Evolutionary conservation across 2,888 invertebrate species (phyloP), one percentile per base, ranked within the genome.

Genomic region (Eupithecia centaureata): DNA sequence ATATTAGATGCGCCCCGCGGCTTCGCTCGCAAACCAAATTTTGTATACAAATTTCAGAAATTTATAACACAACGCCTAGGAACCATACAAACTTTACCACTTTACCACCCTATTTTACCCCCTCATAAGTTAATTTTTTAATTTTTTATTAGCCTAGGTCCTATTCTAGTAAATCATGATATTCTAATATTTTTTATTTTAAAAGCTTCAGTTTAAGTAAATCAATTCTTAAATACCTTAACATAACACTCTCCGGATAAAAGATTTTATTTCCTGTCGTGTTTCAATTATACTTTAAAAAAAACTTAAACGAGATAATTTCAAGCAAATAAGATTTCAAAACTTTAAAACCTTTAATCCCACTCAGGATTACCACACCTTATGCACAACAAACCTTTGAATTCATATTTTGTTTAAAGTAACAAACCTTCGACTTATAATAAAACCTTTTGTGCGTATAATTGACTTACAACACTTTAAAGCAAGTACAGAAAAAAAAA

Each of bases 371-470:
- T 86, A 87, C 73, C 58, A 81, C 86, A 86, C 86, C 82, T 84
- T 79, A 73, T 67, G 68, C 70, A 79, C 88, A 88, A 87, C 82
- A 84, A 70, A 74, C 79, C 32, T 32, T 28, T 64, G 80, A 86
- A 22, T 2, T 42, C n/a, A 8, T 18, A 18, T 47, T 22, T 22
- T 12, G 47, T 47, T 47, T 22, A 12, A 42, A 47, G 47, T 47
- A 22, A 47, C 47, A 22, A 56, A 56, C 54, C 30, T 4, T 28
- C 54, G 28, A 56, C 54, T 18, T n/a, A 56, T 12, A 30, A 30
- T 82, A 76, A 67, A 80, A 67, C 66, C 87, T 85, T 85, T 90
- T 90, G 86, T 88, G 65, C 57, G 47, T 52, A 64, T 86, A 87
- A 84, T 86, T 83, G 84, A 80, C 81, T 84, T 82, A 81, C 82